These are phyloP conservation scores for Cephalotes varians DNA, from an alignment of 2,888 invertebrate genomes.

Conservation along the genomic window DNA sequence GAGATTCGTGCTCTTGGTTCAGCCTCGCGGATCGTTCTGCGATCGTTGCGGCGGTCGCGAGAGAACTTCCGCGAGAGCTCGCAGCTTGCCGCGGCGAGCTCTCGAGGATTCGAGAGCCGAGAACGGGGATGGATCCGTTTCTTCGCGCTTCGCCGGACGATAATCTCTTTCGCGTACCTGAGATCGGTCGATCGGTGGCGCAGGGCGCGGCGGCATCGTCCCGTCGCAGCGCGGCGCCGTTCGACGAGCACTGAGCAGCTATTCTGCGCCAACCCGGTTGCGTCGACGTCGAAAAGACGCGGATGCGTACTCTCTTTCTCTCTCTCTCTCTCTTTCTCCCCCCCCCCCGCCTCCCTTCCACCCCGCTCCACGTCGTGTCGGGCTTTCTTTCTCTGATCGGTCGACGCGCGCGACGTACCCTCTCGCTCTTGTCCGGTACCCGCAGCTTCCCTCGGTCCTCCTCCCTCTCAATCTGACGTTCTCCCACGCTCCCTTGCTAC, in stretches of 20 bases:
- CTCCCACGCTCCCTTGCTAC: constrained; percentile 56
- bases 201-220: constrained; percentile 85
- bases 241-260: constrained; percentile 84
- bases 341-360: constrained; percentile 35
- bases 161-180: constrained; percentile 80
- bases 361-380: background rate
- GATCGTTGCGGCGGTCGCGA: background rate
- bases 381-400: constrained; percentile 33
- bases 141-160: constrained; percentile 12
- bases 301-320: constrained; percentile 66
- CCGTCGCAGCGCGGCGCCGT: constrained; percentile 84
- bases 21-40: background rate
- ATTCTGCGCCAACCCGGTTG: constrained; percentile 83
- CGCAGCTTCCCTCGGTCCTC: constrained; percentile 50
- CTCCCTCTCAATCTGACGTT: constrained; percentile 54
- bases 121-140: constrained; percentile 2
- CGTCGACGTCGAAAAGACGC: constrained; percentile 84
- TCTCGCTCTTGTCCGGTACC: constrained; percentile 42
- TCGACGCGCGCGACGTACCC: background rate
- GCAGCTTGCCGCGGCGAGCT: constrained; percentile 1
- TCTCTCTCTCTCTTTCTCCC: constrained; percentile 48
- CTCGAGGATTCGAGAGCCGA: background rate
- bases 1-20: background rate
- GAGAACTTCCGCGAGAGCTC: constrained; percentile 3
- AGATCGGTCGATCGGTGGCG: constrained; percentile 81